Base-by-base conservation (phyloP, 2,888 invertebrate species). In the Autographa pulchrina region DNA sequence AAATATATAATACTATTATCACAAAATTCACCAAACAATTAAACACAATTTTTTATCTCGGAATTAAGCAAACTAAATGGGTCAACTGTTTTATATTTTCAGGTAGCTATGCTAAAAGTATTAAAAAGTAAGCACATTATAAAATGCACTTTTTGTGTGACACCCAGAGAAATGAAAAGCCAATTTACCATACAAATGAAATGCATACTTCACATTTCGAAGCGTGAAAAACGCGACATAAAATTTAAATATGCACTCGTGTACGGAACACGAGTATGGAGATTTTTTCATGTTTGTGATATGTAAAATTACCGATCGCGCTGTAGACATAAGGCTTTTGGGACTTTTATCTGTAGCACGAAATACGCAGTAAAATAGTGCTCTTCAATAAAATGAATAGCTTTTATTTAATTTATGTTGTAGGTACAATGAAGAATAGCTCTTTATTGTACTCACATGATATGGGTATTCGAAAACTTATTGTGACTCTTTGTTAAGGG, bases 241-340 rank as follows among this genome's bases (percentile, higher is more conserved):
- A 48, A 52, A 35, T 38, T 58, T 31, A 54, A 58, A 14, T 38
- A 60, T 66, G 69, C 31, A 38, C 58, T 63, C 63, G 48, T 32
- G 54, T 48, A n/a, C n/a, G 48, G 48, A 48, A 48, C 31, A 25
- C 66, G 3, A 56, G 43, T n/a, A n/a, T 16, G 16, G 14, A 41
- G 3, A 41, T 41, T 41, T 13, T 41, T 11, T 41, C 16, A 14
- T 14, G 16, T 43, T 43, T 16, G n/a, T 48, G 2, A 5, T n/a
- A 48, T 48, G 48, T n/a, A 48, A 48, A 48, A 8, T 48, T 7
- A 48, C 48, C 9, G 9, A 61, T 18, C 16, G n/a, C 31, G 18
- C 31, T 38, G 38, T 48, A 63, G 14, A 62, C 32, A 64, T 58
- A 11, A 62, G 61, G 56, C 61, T 62, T 18, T 16, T n/a, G 20